Percentiles rank a stretch among this genome's conserved stretches.
These are phyloP conservation scores for Peromyscus maniculatus DNA, from an alignment of 2,113 vertebrate genomes.

Conservation along the genomic window DNA sequence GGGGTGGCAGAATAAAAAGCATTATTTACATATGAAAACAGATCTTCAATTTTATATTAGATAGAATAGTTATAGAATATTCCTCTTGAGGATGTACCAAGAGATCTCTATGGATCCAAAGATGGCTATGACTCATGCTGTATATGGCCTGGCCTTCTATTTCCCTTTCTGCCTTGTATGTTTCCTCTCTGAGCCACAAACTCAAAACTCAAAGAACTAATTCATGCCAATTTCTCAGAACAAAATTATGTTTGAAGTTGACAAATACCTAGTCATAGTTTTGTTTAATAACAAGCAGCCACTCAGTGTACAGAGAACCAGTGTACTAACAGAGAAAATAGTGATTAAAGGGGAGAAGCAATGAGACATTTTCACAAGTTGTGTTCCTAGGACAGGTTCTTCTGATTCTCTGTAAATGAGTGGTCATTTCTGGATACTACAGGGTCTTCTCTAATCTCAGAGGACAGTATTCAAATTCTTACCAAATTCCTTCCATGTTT, in stretches of 20 bases:
- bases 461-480: constrained; percentile 3
- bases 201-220: constrained; percentile 32
- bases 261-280: neutral
- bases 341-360: neutral
- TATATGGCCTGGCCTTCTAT: neutral
- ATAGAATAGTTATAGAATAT: neutral
- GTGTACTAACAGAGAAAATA: neutral
- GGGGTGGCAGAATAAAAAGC: neutral
- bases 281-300: neutral
- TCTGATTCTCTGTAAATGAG: neutral
- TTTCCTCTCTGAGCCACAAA: constrained; percentile 18
- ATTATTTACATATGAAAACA: neutral
- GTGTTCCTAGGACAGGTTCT: neutral
- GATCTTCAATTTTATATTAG: neutral
- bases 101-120: neutral
- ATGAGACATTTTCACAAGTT: neutral
- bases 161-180: neutral
- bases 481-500: constrained; percentile 22
- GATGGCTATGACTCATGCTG: neutral
- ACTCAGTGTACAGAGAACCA: constrained; percentile 28
- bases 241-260: neutral
- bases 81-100: neutral
- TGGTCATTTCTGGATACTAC: neutral
- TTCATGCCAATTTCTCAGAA: constrained; percentile 15
- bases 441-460: neutral